Evolutionary conservation across 2,888 invertebrate species (phyloP), one percentile per base, ranked within the genome.

Genomic region (Uropetala carovei): DNA sequence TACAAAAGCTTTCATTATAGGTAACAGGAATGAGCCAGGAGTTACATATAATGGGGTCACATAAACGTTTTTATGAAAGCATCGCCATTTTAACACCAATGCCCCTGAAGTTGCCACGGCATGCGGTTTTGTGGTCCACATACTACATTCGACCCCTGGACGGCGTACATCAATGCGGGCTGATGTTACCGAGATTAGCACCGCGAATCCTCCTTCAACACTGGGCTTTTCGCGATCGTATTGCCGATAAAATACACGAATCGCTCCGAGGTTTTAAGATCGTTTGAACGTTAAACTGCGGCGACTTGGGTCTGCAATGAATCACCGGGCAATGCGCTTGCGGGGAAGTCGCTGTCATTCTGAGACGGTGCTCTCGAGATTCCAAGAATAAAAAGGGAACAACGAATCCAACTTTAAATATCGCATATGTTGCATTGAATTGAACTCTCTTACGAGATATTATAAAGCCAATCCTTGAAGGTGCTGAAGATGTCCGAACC

Each of bases 211-310:
- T 27, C 22, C 27, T 75, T 22, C 27, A 4, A 27, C 75, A 75
- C 22, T 27, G 27, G 27, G 27, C 75, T 27, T 27, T 27, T 27
- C 22, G 75, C 27, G 75, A 75, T 43, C 43, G 43, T 43, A 43
- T 75, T 75, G 75, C 22, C 75, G 75, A 75, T 75, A 27, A 75
- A 43, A 43, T 43, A 75, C 27, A 75, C 75, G 75, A 75, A 75
- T 75, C 27, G 27, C 75, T 14, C 22, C 11, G 10, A 11, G 11
- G 75, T 75, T 75, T 75, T 75, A 27, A 10, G 16, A 27, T 75
- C 10, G 8, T 27, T 75, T 75, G 75, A 75, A 22, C 75, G 75
- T 27, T 75, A 75, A 27, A 75, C 13, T 27, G 22, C 27, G 22
- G 22, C 22, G 75, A 75, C 75, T 13, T 27, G 27, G 11, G 27